Evolutionary conservation across 2,113 vertebrate species (phyloP).

Genomic region (Haplochromis vanheusdeni): DNA sequence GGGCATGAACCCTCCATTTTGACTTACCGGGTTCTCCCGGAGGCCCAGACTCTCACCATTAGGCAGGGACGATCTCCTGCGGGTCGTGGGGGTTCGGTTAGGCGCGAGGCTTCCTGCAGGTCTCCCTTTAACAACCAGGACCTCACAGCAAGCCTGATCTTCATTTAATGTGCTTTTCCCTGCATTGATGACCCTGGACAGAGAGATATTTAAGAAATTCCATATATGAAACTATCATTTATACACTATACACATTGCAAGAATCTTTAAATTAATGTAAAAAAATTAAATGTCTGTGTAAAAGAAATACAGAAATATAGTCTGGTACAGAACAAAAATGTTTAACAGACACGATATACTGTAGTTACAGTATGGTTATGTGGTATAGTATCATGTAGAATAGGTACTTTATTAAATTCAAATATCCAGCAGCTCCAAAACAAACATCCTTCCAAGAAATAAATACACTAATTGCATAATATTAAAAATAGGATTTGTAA

Average conservation of each 20-base stretch:
- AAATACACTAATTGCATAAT: not conserved
- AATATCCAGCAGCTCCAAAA: not conserved
- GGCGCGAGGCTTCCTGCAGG: slow-evolving; percentile 71
- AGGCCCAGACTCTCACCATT: slow-evolving; percentile 84
- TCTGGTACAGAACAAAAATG: not conserved
- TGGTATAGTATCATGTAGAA: not conserved
- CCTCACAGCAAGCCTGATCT: slow-evolving; percentile 96
- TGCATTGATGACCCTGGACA: slow-evolving; percentile 90
- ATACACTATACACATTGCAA: not conserved
- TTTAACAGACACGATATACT: not conserved
- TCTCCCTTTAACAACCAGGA: slow-evolving; percentile 85
- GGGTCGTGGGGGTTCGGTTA: slow-evolving; percentile 73
- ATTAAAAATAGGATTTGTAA: not conserved
- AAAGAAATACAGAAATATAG: not conserved
- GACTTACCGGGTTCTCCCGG: slow-evolving; percentile 79
- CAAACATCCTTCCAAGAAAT: not conserved
- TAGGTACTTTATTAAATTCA: not conserved
- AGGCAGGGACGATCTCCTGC: slow-evolving; percentile 88
- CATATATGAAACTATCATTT: not conserved
- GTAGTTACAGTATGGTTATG: not conserved
- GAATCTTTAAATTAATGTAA: not conserved
- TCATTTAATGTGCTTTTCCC: slow-evolving; percentile 96
- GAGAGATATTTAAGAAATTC: not conserved
- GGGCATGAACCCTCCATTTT: not conserved
- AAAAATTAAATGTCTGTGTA: not conserved